Base-by-base conservation (phyloP, 2,797 vertebrate species). In the Sebastes matsubarae region DNA sequence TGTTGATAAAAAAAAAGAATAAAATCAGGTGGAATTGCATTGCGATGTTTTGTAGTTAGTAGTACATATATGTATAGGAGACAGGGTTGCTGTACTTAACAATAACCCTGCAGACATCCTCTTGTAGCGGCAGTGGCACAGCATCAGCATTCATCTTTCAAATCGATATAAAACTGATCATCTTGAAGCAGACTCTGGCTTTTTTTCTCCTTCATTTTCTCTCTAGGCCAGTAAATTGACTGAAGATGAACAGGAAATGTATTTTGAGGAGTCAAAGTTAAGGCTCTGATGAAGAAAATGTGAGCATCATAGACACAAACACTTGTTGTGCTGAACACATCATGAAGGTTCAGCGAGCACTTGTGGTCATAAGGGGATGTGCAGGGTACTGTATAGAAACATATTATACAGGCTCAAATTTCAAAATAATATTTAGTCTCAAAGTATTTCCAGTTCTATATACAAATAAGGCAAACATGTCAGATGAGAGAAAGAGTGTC, bases 61-160 rank as follows among this genome's bases (percentile, higher is more conserved):
- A 36, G 46, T 7, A 32, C 18, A 36, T 22, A 29, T 6, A 34
- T 27, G 54, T 58, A 8, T 10, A 38, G 9, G 25, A 32, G 30
- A 70, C 6, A 24, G 2, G 20, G 25, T 34, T 29, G 55, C 52
- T 61, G 8, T 36, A 25, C 30, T 57, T 42, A 20, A 50, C 46
- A 73, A 66, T 16, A 79, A 73, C 54, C 66, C 64, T 73, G 46
- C 18, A 8, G 73, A 82, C 57, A 46, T 68, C 18, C 1, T 54
- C 54, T 61, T 12, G 32, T 29, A 77, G 24, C 38, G 2, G 24
- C 60, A 73, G 38, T 24, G 32, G 6, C 54, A 64, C 25, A 32
- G 46, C n/a, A 38, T 58, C 54, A 27, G 20, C 16, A 55, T 58
- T 59, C 22, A 58, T 11, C 54, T 36, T 68, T 54, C 10, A 50